Evolutionary conservation across 2,797 vertebrate species (phyloP), one percentile per base, ranked within the genome.

Genomic region (Centropyge bicolor): DNA sequence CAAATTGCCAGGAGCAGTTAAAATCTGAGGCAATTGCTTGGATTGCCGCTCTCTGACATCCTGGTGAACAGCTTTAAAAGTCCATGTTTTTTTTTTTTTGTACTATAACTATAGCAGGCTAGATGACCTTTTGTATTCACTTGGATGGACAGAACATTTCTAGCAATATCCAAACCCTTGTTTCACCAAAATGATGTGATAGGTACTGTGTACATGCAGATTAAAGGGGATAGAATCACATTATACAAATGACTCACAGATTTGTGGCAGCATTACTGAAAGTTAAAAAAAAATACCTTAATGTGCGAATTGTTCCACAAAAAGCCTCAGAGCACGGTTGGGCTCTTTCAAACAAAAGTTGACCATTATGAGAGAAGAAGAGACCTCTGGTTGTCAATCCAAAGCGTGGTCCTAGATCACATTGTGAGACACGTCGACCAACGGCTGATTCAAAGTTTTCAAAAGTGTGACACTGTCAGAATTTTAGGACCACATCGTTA

Each of bases 1-100:
- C 64, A 57, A 45, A 49, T 60, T 19, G 17, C 43, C 43, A 54
- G 0, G 13, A 63, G 24, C 48, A 22, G 27, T 31, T 7, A 19
- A 51, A 66, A 20, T 70, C 9, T 6, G 52, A 24, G 7, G 27
- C 17, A 49, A 6, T 16, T 59, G 48, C 38, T 49, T 13, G 45
- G n/a, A 56, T 40, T 48, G 38, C 31, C 60, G 59, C 20, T 41
- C 55, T 49, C n/a, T 71, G 52, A 61, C 24, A 46, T 72, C 16
- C 41, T 16, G 45, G 17, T 17, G 52, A 61, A 56, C 4, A 46
- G n/a, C 35, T 41, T 67, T 62, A 9, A n/a, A 49, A 61, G n/a
- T 48, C 38, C n/a, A 40, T 38, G 20, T 27, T 55, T 60, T 68
- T n/a, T 55, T 60, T 68, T n/a, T 55, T 55, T 46, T 66, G 16